These are phyloP conservation scores for Bombyx mori DNA, from an alignment of 1,140 invertebrate genomes.

Conservation along the genomic window DNA sequence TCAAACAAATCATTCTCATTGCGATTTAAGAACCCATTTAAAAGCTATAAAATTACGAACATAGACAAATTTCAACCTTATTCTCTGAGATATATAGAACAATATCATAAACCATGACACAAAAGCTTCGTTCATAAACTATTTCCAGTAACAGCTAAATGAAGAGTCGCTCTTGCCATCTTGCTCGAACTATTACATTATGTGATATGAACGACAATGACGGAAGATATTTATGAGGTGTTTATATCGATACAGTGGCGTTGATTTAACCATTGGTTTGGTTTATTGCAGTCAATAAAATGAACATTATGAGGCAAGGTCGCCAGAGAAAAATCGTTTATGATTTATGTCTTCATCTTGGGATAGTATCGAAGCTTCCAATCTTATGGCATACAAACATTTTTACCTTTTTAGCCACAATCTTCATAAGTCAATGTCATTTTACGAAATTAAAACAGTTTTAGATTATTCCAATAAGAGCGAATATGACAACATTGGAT, in stretches of 20 bases:
- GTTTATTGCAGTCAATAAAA: constrained; percentile 70
- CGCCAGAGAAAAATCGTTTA: constrained; percentile 50
- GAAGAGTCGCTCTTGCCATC: constrained; percentile 35
- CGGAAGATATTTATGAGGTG: constrained; percentile 59
- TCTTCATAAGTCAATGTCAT: too few relatives aligned
- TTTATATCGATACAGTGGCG: constrained; percentile 63
- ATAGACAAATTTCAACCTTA: constrained; percentile 23
- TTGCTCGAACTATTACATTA: constrained; percentile 21
- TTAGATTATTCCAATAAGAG: too few relatives aligned
- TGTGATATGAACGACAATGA: constrained; percentile 30
- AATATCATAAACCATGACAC: constrained; percentile 22
- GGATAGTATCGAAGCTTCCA: constrained; percentile 9
- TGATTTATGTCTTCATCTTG: constrained; percentile 63
- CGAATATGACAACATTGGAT: too few relatives aligned
- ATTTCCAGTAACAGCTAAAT: constrained; percentile 59
- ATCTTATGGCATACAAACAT: too few relatives aligned
- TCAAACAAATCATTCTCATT: constrained; percentile 69
- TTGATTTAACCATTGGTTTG: constrained; percentile 69
- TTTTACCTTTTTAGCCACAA: too few relatives aligned
- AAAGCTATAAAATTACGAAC: constrained; percentile 58
- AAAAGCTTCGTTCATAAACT: constrained; percentile 49
- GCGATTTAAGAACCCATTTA: constrained; percentile 71
- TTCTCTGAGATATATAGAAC: constrained; percentile 15
- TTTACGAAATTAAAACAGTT: too few relatives aligned
- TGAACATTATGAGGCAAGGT: constrained; percentile 68